Base-by-base conservation (phyloP, 2,888 invertebrate genomes). In the Drosophila nigricruria region DNA sequence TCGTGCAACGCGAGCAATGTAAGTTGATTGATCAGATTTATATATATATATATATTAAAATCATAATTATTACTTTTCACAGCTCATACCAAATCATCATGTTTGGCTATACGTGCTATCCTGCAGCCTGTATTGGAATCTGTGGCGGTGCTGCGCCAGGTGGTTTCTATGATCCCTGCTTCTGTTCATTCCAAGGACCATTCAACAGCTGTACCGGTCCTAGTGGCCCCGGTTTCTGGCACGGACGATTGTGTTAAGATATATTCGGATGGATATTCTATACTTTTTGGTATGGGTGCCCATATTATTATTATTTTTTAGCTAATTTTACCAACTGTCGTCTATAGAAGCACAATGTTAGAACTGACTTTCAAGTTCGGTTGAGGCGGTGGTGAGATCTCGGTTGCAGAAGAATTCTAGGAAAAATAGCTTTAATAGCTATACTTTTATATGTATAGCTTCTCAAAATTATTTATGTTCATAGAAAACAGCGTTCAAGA, bases 171-270 rank as follows among this genome's bases (percentile, higher is more conserved):
- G 85, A 84, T 53, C 58, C 77, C 5, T 71, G 81, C 27, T 79
- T 60, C 38, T 79, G 82, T 16, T 20, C 59, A 18, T 85, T 40
- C 43, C 63, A 75, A 16, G 82, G 82, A 10, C 58, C 79, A 1
- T 82, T 79, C 34, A 79, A 81, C 45, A 74, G 69, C 0, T 78
- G 70, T 54, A 64, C 67, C 6, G 68, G 82, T 0, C 63, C 77
- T 4, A 77, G 78, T 49, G 78, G 81, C 1, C 84, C 79, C 0
- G 77, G 69, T 0, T 83, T 60, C 45, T 85, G 80, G 70, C 27
- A 49, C 12, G 76, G 79, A 34, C 30, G 81, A 27, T 50, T 74
- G 30, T 75, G 69, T 43, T 70, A 58, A 50, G 18, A 57, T 9
- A 56, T 14, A 20, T 14, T 12, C 25, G n/a, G n/a, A 27, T 14